Conservation (phyloP, 2,888 invertebrate genomes). For the Dolomedes plantarius region DNA sequence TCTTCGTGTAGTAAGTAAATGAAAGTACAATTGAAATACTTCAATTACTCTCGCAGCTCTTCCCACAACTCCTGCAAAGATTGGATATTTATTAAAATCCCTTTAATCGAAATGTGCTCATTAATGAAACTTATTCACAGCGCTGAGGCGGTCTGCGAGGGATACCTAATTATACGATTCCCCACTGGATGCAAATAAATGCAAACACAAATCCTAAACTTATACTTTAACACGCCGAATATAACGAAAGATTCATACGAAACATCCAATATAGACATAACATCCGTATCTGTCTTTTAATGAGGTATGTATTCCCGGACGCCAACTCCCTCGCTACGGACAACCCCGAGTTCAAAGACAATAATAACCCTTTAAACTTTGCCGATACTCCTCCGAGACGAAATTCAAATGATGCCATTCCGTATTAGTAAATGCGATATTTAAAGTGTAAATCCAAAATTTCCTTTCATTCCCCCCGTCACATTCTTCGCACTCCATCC, state of each 20-base stretch:
- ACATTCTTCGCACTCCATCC: neutral
- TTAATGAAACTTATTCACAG: no score
- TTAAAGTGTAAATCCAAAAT: conserved; percentile 11
- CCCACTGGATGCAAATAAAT: neutral
- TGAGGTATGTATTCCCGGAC: neutral
- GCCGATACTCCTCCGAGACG: neutral
- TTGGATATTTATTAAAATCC: no score
- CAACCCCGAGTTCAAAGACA: neutral
- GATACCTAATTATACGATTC: no score
- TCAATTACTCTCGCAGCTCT: no score
- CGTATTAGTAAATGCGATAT: conserved; percentile 18
- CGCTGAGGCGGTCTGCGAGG: no score
- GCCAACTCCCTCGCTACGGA: neutral
- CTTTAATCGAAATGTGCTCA: no score
- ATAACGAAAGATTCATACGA: neutral
- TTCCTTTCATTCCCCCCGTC: neutral
- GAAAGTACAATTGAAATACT: no score
- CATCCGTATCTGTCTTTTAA: neutral
- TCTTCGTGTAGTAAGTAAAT: no score
- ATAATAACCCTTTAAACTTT: conserved; percentile 18
- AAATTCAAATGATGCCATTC: conserved; percentile 11
- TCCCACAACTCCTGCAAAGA: no score
- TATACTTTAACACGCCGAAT: neutral
- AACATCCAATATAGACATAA: neutral
- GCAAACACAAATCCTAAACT: neutral